Evolutionary conservation across 2,113 vertebrate species (phyloP), one percentile per base, ranked within the genome.

Genomic region (Tychaedon coryphoeus): DNA sequence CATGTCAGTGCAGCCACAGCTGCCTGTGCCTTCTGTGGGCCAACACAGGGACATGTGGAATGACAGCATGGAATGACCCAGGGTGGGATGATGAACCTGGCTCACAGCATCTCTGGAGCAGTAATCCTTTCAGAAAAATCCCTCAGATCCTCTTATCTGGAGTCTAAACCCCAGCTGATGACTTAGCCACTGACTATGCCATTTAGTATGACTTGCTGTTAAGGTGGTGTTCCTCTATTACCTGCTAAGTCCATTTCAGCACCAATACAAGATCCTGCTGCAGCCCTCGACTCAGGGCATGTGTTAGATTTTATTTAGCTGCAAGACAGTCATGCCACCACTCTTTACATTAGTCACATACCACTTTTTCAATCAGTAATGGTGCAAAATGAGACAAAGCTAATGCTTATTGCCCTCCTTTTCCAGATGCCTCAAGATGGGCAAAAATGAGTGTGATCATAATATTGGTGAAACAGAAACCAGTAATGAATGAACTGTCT

Each of bases 1-100:
- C 15, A 0, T 0, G 0, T 5, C 51, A 12, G n/a, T 1, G 26
- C 60, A 72, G 76, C 8, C 6, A 2, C 25, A 9, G 38, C 10
- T 50, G 43, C 48, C 72, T 1, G 1, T 67, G n/a, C 33, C 15
- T 50, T 73, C 64, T 31, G 18, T 25, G 61, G 47, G 23, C 45
- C 42, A 40, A 2, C 6, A 6, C 26, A 22, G 0, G 0, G 4
- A 45, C 36, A 36, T 36, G 36, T 36, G 36, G 36, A 36, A 36
- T 36, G 36, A 36, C 26, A 69, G 29, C 1, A 1, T 1, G 24
- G 31, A 34, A 47, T 2, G 3, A 43, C 23, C 5, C 16, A 8
- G 20, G 5, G 14, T 57, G 36, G 10, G 24, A 38, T 23, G 38
- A 42, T 8, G 22, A 51, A 24, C 36, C 19, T 34, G 16, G 40